These are phyloP conservation scores for Amphimallon solstitiale DNA, from an alignment of 2,888 invertebrate genomes.

Conservation along the genomic window DNA sequence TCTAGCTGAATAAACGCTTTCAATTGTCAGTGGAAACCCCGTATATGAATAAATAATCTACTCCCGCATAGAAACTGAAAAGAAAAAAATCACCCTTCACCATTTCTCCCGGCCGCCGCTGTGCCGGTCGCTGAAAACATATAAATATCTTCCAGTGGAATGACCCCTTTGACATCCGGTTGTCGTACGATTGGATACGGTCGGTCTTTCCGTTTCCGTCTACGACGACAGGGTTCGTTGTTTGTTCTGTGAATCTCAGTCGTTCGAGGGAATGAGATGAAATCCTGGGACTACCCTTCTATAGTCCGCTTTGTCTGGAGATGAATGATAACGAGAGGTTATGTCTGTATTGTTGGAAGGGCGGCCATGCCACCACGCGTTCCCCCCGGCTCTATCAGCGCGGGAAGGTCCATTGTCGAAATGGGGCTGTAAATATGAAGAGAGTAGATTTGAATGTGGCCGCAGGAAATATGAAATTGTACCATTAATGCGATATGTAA, in stretches of 20 bases:
- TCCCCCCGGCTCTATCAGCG: slow-evolving; percentile 35
- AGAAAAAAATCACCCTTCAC: slow-evolving; percentile 55
- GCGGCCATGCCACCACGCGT: slow-evolving; percentile 39
- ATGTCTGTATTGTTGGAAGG: slow-evolving; percentile 58
- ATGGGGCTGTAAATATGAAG: slow-evolving; percentile 54
- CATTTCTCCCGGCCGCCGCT: slow-evolving; percentile 26
- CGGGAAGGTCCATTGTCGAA: slow-evolving; percentile 57
- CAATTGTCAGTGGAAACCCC: slow-evolving; percentile 39
- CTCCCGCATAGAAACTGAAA: slow-evolving; percentile 51
- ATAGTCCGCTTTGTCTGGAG: slow-evolving; percentile 51
- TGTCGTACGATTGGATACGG: slow-evolving; percentile 57
- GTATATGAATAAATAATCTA: slow-evolving; percentile 57
- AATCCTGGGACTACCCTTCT: slow-evolving; percentile 46
- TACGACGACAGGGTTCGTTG: slow-evolving; percentile 50
- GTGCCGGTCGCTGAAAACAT: slow-evolving; percentile 55
- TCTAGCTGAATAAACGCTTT: slow-evolving; percentile 42
- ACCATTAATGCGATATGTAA: slow-evolving; percentile 52
- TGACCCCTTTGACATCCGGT: slow-evolving; percentile 60
- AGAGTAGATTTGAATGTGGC: slow-evolving; percentile 51
- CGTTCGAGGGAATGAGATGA: slow-evolving; percentile 28
- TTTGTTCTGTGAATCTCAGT: slow-evolving; percentile 51
- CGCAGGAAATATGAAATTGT: slow-evolving; percentile 56
- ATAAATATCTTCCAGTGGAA: slow-evolving; percentile 62
- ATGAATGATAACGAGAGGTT: slow-evolving; percentile 59
- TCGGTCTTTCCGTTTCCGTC: slow-evolving; percentile 58